phyloP scores from a whole-genome alignment of 1,140 invertebrate genomes.

The Magallana angulata region DNA sequence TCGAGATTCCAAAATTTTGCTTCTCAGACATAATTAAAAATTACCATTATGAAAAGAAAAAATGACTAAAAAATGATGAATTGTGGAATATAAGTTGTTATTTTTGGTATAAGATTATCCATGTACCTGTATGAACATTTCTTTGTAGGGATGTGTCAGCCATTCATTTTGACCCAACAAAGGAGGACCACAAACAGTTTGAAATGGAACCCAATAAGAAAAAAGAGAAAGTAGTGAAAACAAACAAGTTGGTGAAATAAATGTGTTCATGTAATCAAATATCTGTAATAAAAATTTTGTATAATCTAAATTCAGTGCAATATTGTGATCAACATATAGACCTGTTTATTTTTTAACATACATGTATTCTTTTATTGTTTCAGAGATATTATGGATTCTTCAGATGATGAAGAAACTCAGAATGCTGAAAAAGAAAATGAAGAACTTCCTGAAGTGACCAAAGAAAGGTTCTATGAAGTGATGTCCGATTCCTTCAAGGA shows the following conservation, averaged over 20 bases:
- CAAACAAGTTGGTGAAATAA: background rate
- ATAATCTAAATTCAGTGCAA: too few relatives aligned
- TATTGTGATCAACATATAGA: too few relatives aligned
- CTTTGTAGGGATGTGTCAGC: conserved; percentile 63
- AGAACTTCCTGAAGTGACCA: conserved; percentile 60
- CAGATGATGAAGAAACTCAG: conserved; percentile 29
- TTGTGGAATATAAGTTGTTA: too few relatives aligned
- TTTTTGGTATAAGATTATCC: too few relatives aligned
- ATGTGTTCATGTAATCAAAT: too few relatives aligned
- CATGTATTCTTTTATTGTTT: background rate
- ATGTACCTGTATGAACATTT: conserved; percentile 5
- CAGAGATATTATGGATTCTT: background rate
- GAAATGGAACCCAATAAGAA: conserved; percentile 55
- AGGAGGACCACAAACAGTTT: conserved; percentile 64
- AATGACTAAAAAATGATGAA: too few relatives aligned
- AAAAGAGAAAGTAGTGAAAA: background rate
- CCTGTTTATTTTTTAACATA: too few relatives aligned
- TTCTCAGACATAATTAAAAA: too few relatives aligned
- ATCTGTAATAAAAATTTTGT: too few relatives aligned
- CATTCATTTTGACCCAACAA: conserved; percentile 65
- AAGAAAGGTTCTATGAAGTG: conserved; percentile 65
- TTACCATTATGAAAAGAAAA: too few relatives aligned
- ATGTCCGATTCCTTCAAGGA: conserved; percentile 53
- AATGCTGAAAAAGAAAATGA: background rate
- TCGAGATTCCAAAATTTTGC: too few relatives aligned